Percentiles rank a stretch among this genome's conserved stretches.
Conservation (phyloP, 2,113 vertebrate genomes). For the Paralichthys olivaceus region DNA sequence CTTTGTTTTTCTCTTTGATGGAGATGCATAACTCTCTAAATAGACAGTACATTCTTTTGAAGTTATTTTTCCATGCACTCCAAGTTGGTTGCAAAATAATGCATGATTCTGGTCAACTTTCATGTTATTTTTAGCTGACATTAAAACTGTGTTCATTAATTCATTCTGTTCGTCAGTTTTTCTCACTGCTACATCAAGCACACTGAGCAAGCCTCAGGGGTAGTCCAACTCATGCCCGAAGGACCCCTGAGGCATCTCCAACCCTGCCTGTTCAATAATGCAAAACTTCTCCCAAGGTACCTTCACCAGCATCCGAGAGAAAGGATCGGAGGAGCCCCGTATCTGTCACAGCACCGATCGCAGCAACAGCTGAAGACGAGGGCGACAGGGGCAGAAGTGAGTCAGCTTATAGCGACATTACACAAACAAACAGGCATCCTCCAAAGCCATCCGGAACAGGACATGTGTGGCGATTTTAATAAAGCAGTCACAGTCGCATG, state of each 20-base stretch:
- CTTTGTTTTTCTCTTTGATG: conserved; percentile 74
- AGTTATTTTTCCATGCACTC: conserved; percentile 63
- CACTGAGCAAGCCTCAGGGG: conserved; percentile 69
- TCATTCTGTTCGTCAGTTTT: conserved; percentile 71
- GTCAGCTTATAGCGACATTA: conserved; percentile 63
- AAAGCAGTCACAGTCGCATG: background rate
- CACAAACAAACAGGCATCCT: conserved; percentile 5
- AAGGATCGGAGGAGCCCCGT: conserved; percentile 57
- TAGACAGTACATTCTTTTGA: conserved; percentile 70
- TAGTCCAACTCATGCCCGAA: conserved; percentile 71
- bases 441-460: background rate
- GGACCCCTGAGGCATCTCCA: conserved; percentile 75
- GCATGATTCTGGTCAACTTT: conserved; percentile 78
- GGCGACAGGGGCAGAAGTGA: conserved; percentile 89
- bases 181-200: conserved; percentile 66
- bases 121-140: conserved; percentile 79
- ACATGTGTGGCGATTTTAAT: background rate
- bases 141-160: conserved; percentile 77
- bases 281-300: conserved; percentile 73
- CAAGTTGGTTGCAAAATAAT: conserved; percentile 68
- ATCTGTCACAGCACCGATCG: conserved; percentile 62
- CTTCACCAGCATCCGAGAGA: conserved; percentile 59
- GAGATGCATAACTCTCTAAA: conserved; percentile 69
- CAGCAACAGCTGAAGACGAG: conserved; percentile 78
- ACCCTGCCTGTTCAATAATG: conserved; percentile 80